Evolutionary conservation across 2,888 invertebrate genomes (phyloP).

Genomic region (Drosophila antonietae): DNA sequence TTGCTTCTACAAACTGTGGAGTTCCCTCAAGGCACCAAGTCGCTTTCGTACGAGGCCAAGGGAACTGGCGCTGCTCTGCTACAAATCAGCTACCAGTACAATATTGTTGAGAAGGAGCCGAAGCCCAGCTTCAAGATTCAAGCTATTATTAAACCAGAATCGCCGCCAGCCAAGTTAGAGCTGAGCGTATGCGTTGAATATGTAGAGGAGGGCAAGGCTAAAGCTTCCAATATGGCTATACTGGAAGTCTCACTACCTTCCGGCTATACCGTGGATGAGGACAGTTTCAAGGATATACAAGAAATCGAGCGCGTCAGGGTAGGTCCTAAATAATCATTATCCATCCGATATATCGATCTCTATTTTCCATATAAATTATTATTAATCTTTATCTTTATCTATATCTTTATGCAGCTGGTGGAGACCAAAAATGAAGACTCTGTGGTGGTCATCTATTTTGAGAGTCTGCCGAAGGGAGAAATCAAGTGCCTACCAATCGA

Average conservation of each 20-base stretch:
- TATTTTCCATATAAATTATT: background rate
- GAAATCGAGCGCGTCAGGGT: conserved; percentile 84
- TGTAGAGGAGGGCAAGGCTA: conserved; percentile 81
- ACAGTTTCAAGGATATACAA: conserved; percentile 88
- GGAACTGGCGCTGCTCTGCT: conserved; percentile 92
- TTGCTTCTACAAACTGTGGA: conserved; percentile 92
- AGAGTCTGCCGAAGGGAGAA: conserved; percentile 87
- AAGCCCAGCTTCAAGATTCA: conserved; percentile 94
- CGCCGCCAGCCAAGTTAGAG: conserved; percentile 92
- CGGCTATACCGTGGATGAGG: conserved; percentile 93
- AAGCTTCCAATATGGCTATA: conserved; percentile 94
- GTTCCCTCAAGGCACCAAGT: conserved; percentile 85
- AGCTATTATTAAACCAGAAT: conserved; percentile 91
- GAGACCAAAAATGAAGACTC: conserved; percentile 88
- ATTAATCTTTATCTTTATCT: too few species aligned
- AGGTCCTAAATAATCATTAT: conserved; percentile 34
- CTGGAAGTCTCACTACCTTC: conserved; percentile 95
- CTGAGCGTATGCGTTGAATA: conserved; percentile 93
- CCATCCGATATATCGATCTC: background rate
- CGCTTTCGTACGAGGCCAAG: conserved; percentile 90
- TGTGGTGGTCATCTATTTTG: conserved; percentile 89
- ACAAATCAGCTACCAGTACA: conserved; percentile 92
- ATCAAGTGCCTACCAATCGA: conserved; percentile 92
- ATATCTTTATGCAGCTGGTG: conserved; percentile 85
- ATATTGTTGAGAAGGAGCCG: conserved; percentile 93